Percentiles rank a stretch among this genome's conserved stretches.
Evolutionary conservation across 2,113 vertebrate species (phyloP).

Genomic region (Rattus rattus): DNA sequence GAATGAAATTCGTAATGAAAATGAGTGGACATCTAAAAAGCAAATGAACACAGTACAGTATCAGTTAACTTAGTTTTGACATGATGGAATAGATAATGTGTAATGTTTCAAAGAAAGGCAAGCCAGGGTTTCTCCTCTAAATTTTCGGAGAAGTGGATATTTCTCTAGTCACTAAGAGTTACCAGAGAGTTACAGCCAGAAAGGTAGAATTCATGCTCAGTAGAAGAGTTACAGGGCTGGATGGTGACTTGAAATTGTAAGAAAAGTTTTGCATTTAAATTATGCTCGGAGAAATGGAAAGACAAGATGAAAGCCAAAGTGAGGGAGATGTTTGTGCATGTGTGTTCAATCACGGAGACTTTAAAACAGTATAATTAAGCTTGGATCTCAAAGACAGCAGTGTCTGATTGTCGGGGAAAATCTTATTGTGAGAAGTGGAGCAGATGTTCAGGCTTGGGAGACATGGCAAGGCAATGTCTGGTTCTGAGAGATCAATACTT

Average conservation of each 20-base stretch:
- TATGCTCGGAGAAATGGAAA: constrained; percentile 47
- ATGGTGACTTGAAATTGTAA: background rate
- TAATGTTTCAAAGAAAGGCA: background rate
- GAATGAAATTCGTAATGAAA: constrained; percentile 29
- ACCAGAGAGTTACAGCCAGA: background rate
- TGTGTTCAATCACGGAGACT: constrained; percentile 54
- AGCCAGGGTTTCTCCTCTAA: background rate
- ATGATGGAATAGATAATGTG: constrained; percentile 9
- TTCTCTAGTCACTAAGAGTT: constrained; percentile 12
- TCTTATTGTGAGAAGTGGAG: constrained; percentile 57
- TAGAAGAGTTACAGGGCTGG: constrained; percentile 10
- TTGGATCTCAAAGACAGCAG: constrained; percentile 47
- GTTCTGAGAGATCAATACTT: constrained; percentile 68
- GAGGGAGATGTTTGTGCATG: background rate
- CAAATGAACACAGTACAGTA: background rate
- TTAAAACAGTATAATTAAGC: constrained; percentile 67
- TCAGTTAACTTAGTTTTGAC: background rate
- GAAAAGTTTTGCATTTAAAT: constrained; percentile 41
- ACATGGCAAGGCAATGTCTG: constrained; percentile 33
- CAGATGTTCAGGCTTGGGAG: constrained; percentile 59
- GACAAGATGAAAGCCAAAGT: constrained; percentile 39
- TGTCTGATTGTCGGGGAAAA: constrained; percentile 62
- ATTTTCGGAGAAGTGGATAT: background rate
- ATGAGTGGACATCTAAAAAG: constrained; percentile 53
- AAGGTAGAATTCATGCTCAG: background rate